Evolutionary conservation across 2,888 invertebrate genomes (phyloP).

Genomic region (Parnassius apollo): DNA sequence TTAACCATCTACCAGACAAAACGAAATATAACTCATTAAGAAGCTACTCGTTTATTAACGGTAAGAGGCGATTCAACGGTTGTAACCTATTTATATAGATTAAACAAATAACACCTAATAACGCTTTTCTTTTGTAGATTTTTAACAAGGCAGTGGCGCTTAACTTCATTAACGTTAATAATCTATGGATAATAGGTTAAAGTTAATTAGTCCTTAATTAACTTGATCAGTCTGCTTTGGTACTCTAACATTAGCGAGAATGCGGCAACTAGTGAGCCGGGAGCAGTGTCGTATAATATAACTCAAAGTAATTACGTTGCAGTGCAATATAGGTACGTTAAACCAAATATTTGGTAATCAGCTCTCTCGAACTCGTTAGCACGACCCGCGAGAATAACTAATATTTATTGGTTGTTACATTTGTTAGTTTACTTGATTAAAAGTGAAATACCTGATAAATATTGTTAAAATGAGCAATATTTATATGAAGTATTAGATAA

Average conservation of each 20-base stretch:
- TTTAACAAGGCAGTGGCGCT: background rate
- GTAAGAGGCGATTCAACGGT: too few species aligned
- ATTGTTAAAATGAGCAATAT: too few species aligned
- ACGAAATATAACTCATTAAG: too few species aligned
- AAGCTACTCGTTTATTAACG: too few species aligned
- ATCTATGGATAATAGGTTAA: background rate
- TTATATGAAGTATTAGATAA: too few species aligned
- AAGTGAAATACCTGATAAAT: background rate
- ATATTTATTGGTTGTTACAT: conserved; percentile 13
- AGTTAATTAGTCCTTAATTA: conserved; percentile 18
- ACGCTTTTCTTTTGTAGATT: too few species aligned
- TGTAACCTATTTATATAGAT: too few species aligned
- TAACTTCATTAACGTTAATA: background rate
- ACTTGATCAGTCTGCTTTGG: conserved; percentile 8
- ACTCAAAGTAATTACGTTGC: conserved; percentile 19
- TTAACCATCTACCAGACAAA: too few species aligned
- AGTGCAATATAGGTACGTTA: conserved; percentile 6
- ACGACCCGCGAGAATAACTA: conserved; percentile 22
- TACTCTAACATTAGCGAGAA: conserved; percentile 1
- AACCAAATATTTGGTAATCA: conserved; percentile 27
- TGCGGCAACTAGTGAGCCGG: conserved; percentile 6
- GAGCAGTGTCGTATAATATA: conserved; percentile 9
- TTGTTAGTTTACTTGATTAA: conserved; percentile 21
- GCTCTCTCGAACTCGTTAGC: conserved; percentile 21
- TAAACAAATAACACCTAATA: too few species aligned